Percentiles rank a stretch among this genome's conserved stretches.
Conservation (phyloP, 1,140 invertebrate species). For the Steinernema feltiae region DNA sequence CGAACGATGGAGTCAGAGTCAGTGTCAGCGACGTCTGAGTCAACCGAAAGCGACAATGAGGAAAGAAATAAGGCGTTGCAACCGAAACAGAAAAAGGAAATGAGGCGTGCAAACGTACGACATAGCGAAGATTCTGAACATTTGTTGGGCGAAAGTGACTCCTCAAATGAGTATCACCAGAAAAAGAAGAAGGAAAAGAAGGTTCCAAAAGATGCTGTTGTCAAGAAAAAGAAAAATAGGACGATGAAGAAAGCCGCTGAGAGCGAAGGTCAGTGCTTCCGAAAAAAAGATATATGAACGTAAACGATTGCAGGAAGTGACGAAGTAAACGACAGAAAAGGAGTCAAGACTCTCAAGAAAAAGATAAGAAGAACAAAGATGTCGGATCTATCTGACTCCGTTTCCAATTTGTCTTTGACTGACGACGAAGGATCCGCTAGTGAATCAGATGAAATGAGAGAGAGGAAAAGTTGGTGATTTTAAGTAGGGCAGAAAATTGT, state of each 20-base stretch:
- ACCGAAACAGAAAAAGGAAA: conserved; percentile 4
- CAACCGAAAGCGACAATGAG: background rate
- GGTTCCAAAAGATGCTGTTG: background rate
- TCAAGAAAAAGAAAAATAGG: conserved; percentile 7
- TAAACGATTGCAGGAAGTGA: background rate
- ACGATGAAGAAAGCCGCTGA: background rate
- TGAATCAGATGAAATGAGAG: too few species aligned
- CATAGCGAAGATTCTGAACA: background rate
- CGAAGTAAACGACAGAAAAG: background rate
- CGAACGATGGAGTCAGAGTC: too few species aligned
- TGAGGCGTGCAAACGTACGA: background rate
- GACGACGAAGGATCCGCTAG: too few species aligned
- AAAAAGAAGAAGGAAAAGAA: background rate
- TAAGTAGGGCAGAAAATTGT: too few species aligned
- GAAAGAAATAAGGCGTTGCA: too few species aligned
- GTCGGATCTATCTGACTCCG: background rate
- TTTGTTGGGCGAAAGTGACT: background rate
- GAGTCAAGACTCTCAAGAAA: background rate
- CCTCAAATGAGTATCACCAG: background rate
- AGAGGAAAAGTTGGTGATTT: background rate
- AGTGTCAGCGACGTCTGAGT: too few species aligned
- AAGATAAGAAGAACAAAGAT: background rate
- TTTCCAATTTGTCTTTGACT: too few species aligned
- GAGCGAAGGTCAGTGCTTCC: background rate
- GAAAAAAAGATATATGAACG: background rate